Base-by-base conservation (phyloP, 2,113 vertebrate genomes). In the Urocynchramus pylzowi region DNA sequence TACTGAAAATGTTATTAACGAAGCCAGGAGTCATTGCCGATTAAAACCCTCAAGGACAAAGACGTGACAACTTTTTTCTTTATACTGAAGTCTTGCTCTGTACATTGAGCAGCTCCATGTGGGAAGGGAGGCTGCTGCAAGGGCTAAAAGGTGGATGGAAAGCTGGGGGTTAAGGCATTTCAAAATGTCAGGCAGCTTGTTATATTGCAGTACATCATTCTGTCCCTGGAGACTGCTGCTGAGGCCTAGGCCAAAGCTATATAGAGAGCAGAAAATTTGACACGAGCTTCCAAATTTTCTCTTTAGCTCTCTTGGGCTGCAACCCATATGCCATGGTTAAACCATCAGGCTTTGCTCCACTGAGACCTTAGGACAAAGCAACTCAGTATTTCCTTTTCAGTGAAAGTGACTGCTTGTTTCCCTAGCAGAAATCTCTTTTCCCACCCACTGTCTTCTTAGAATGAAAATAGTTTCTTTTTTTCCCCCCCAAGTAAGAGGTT, bases 1-100 rank as follows among this genome's bases (percentile, higher is more conserved):
- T 90, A 49, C 50, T 76, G 92, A 84, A 86, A 81, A 85, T 52
- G 77, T 77, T 97, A 97, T 96, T 96, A 96, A 91, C 22, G 3
- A 27, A 85, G 94, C 69, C 83, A 78, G 96, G 96, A 97, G 90
- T 93, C 89, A 57, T 70, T 26, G 44, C 97, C 94, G 97, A 98
- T 98, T 98, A 98, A 98, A 98, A 96, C 98, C 97, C 97, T 97
- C 95, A 98, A 97, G 97, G 98, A 97, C 96, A 85, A 97, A 95
- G 94, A 89, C 80, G 64, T 54, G 84, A 95, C 95, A 96, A 97
- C 93, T 94, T 95, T 91, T 87, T 87, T 35, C 88, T 94, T 84
- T 71, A 9, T 13, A 14, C 31, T 19, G 59, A 80, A 95, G 83
- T 37, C 82, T 96, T 68, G 19, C 5, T 1, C 44, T 30, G 69